Evolutionary conservation across 64 coral and sea anemone genomes (phyloP).

Genomic region (Catalaphyllia jardinei): DNA sequence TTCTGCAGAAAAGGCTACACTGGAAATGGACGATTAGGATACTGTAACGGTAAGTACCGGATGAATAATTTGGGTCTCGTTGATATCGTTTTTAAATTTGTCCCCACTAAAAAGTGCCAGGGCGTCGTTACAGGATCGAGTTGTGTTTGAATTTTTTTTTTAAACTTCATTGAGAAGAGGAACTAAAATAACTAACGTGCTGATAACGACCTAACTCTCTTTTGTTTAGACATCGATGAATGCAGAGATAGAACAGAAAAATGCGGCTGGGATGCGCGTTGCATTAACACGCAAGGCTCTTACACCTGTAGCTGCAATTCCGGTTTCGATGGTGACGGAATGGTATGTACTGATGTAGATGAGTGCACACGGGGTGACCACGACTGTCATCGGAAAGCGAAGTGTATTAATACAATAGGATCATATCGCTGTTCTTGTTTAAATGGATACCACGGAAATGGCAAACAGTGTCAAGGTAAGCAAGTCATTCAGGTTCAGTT

Average conservation of each 20-base stretch:
- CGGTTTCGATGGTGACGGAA: constrained; percentile 17
- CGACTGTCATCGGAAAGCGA: background rate
- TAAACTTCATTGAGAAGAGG: background rate
- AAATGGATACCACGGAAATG: constrained; percentile 29
- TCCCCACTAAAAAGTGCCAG: background rate
- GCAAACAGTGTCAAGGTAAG: constrained; percentile 2
- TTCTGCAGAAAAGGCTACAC: too few relatives aligned
- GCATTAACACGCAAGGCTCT: constrained; percentile 1
- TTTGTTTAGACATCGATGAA: background rate
- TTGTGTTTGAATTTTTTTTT: background rate
- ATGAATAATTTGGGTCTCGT: background rate
- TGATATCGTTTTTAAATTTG: background rate
- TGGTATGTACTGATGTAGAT: background rate
- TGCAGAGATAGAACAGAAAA: background rate
- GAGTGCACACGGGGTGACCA: constrained; percentile 11
- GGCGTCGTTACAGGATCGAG: background rate
- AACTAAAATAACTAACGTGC: background rate
- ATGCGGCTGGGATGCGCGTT: background rate
- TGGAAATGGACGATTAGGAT: too few relatives aligned
- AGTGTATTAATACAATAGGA: background rate
- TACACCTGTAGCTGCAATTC: constrained; percentile 13
- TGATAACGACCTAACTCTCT: too few relatives aligned
- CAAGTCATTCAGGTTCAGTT: too few relatives aligned
- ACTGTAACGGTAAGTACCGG: too few relatives aligned
- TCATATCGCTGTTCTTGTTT: constrained; percentile 8